Base-by-base conservation (phyloP, 2,113 vertebrate species). In the Melanerpes aurifrons region DNA sequence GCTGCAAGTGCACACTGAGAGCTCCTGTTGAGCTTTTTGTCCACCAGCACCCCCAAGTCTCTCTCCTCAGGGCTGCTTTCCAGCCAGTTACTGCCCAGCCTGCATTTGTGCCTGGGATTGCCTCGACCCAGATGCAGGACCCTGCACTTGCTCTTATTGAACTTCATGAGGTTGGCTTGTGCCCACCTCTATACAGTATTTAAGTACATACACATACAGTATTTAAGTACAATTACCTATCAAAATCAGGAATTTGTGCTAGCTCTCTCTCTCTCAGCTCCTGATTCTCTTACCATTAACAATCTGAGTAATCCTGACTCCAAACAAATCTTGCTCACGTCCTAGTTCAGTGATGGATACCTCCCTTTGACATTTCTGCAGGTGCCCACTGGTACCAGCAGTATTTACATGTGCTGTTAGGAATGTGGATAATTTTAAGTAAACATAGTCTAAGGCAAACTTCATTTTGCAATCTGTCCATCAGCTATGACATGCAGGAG, bases 171-270 rank as follows among this genome's bases (percentile, higher is more conserved):
- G 35, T 35, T 35, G 35, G 35, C 35, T 35, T 35, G 35, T 35
- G 35, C 35, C 35, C 35, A 35, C 35, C 35, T 35, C 35, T 35
- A 35, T 35, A 35, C 35, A 35, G 35, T 35, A 35, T 35, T 35
- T 35, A 35, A 35, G 35, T 35, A 35, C 35, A 35, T 35, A 35
- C 35, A 35, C 35, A 43, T 54, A 67, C 25, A 68, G 54, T 64
- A 79, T 86, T 96, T 90, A 94, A 93, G 93, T 69, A 78, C 88
- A 90, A 93, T 88, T 92, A 86, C 50, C 85, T 95, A 70, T 86
- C 76, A 90, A 92, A 90, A 95, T 84, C 88, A 92, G 71, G 62
- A 90, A 93, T 62, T 66, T 83, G 21, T 68, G 70, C 81, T 94
- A 74, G 92, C 95, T 88, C 73, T 89, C 75, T 64, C 13, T 91